A percentile compares a stretch with the other conserved stretches of the same genome.
Conservation (phyloP, 2,113 vertebrate genomes). For the Sturnus vulgaris region DNA sequence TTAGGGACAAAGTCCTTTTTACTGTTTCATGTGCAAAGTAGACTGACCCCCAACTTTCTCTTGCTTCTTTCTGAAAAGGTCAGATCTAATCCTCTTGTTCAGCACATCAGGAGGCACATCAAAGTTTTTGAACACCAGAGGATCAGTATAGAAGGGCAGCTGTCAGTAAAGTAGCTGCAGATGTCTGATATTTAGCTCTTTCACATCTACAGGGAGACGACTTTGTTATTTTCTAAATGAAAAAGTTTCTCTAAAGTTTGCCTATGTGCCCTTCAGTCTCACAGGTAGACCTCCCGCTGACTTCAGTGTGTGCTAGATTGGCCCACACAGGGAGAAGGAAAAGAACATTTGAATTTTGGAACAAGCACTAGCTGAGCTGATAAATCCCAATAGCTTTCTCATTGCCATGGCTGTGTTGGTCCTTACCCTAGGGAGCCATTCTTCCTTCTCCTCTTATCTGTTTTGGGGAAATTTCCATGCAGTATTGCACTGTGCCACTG, state of each 20-base stretch:
- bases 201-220: background rate
- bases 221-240: background rate
- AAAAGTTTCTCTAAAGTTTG: background rate
- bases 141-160: background rate
- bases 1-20: background rate
- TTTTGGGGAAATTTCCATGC: background rate
- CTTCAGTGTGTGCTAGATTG: accelerated
- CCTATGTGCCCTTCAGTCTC: background rate
- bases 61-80: background rate
- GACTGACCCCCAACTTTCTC: background rate
- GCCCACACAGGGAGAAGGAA: background rate
- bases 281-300: background rate
- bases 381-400: background rate
- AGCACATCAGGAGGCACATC: background rate
- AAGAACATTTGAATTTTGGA: background rate
- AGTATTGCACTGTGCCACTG: background rate
- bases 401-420: background rate
- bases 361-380: background rate
- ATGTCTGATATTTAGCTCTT: background rate
- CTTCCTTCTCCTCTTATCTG: background rate
- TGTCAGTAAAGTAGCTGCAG: background rate
- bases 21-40: background rate
- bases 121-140: background rate
- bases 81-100: background rate
- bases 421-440: background rate